These are phyloP conservation scores for Dipodomys spectabilis DNA, from an alignment of 2,113 vertebrate species.

Conservation along the genomic window DNA sequence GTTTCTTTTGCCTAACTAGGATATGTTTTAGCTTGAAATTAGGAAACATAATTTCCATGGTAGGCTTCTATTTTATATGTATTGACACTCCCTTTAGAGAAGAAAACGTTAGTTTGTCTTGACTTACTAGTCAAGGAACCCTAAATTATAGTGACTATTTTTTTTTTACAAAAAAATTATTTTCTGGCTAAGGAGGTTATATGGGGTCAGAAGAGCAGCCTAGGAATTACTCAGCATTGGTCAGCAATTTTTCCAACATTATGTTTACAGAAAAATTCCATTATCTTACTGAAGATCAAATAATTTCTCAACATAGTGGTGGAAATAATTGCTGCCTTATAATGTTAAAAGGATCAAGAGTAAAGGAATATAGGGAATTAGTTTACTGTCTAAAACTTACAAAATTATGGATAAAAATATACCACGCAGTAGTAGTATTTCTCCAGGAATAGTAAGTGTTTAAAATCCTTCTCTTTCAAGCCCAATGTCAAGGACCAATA, in stretches of 20 bases:
- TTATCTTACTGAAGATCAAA: background rate
- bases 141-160: background rate
- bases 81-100: background rate
- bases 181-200: accelerated
- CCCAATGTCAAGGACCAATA: accelerated
- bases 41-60: background rate
- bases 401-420: background rate
- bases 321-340: background rate
- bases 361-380: background rate
- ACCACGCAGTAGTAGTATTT: background rate
- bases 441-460: background rate
- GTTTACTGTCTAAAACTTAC: background rate
- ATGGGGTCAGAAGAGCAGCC: background rate
- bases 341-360: background rate
- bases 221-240: background rate
- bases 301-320: background rate
- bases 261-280: background rate
- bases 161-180: background rate
- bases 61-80: background rate
- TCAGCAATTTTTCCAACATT: background rate
- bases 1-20: background rate
- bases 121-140: background rate
- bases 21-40: background rate
- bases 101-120: background rate
- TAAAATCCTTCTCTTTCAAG: background rate